Percentiles rank a stretch among this genome's conserved stretches.
phyloP scores from a whole-genome alignment of 2,113 vertebrate species.

The Saguinus imperator region DNA sequence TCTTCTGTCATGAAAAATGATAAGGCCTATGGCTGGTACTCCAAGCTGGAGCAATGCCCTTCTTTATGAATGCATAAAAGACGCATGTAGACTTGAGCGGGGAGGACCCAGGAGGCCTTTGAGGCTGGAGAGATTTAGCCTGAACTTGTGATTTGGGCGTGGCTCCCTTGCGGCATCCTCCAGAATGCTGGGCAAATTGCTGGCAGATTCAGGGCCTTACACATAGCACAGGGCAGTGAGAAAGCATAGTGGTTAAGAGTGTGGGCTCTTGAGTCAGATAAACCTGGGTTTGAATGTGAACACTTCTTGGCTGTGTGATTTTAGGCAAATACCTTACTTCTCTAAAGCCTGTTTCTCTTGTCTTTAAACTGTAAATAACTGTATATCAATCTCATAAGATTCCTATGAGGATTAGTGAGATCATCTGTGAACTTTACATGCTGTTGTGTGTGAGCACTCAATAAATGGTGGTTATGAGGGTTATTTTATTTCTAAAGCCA shows the following conservation, averaged over 20 bases:
- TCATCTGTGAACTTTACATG: neutral
- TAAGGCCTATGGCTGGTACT: neutral
- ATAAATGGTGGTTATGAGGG: neutral
- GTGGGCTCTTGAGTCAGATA: neutral
- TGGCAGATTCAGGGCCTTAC: neutral
- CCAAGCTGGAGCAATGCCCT: neutral
- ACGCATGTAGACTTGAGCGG: neutral
- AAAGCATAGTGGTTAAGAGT: no score
- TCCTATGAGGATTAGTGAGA: neutral
- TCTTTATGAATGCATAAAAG: neutral
- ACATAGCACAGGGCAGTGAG: neutral
- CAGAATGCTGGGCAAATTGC: neutral
- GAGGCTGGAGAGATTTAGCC: neutral
- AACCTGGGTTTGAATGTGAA: neutral
- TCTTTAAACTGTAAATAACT: neutral
- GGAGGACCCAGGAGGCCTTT: neutral
- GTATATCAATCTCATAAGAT: neutral
- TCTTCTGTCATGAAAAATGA: neutral
- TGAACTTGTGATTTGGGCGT: neutral
- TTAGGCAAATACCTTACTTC: neutral
- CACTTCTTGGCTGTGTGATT: neutral
- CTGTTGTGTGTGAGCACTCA: neutral
- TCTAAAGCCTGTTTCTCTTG: neutral
- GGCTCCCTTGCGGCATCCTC: neutral
- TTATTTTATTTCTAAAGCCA: conserved; percentile 25